A percentile compares a stretch with the other conserved stretches of the same genome.
These are phyloP conservation scores for Pissodes strobi DNA, from an alignment of 1,140 invertebrate genomes.

Conservation along the genomic window DNA sequence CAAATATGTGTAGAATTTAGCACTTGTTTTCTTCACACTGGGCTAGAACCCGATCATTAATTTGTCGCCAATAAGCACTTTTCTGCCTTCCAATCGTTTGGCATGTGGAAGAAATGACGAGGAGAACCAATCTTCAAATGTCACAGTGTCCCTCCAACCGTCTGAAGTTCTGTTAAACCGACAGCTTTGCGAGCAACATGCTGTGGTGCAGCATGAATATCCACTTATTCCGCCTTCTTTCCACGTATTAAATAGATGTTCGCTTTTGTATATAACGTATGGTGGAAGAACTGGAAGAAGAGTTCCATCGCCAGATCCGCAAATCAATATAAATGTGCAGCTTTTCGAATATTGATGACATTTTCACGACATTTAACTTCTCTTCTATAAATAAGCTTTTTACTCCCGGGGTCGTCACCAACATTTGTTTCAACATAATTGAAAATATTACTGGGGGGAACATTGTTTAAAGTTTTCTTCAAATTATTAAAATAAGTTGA, in stretches of 20 bases:
- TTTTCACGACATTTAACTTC: conserved; percentile 52
- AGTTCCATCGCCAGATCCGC: too few relatives aligned
- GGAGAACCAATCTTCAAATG: conserved; percentile 54
- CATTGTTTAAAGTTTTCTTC: conserved; percentile 27
- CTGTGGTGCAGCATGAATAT: conserved; percentile 10
- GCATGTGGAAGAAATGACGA: conserved; percentile 40
- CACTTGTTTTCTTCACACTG: conserved; percentile 48
- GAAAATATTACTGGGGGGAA: conserved; percentile 33
- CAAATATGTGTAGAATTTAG: conserved; percentile 50
- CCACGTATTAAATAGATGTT: conserved; percentile 48
- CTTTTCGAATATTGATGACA: conserved; percentile 49
- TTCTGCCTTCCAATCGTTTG: conserved; percentile 29
- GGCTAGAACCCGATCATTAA: conserved; percentile 44
- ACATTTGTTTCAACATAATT: conserved; percentile 58
- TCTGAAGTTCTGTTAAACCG: conserved; percentile 50
- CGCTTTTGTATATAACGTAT: conserved; percentile 54
- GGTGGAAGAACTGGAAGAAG: too few relatives aligned
- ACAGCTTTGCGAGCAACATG: conserved; percentile 7
- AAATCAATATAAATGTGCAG: too few relatives aligned
- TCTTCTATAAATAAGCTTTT: conserved; percentile 47
- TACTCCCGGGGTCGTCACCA: conserved; percentile 38
- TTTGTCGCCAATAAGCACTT: conserved; percentile 49
- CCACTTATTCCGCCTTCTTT: conserved; percentile 45
- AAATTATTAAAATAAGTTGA: conserved; percentile 37
- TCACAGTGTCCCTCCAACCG: conserved; percentile 47